phyloP scores from a whole-genome alignment of 2,888 invertebrate species.

The Villa cingulata region DNA sequence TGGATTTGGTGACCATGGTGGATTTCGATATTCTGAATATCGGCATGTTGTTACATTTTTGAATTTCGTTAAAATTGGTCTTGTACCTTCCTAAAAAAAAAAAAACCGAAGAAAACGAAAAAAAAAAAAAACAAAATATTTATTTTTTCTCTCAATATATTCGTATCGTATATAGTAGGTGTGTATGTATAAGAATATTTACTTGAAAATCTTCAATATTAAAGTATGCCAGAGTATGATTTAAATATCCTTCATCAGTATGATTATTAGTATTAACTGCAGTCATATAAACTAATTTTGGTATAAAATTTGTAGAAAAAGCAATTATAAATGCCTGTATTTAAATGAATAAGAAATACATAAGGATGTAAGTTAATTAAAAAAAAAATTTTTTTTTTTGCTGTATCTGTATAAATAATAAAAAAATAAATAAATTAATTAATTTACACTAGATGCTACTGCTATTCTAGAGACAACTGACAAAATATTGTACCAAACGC shows the following conservation, averaged over 20 bases:
- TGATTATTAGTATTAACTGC: conserved; percentile 38
- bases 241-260: conserved; percentile 49
- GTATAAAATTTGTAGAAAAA: conserved; percentile 72
- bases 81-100: conserved; percentile 22
- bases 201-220: conserved; percentile 46
- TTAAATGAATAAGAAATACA: not conserved
- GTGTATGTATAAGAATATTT: too few relatives aligned
- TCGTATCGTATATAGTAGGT: too few relatives aligned
- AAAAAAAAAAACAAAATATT: not conserved
- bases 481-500: conserved; percentile 65
- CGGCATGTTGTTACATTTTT: conserved; percentile 39
- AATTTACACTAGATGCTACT: conserved; percentile 62
- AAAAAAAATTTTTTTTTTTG: not conserved
- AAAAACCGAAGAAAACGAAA: conserved; percentile 1
- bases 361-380: not conserved
- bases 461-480: conserved; percentile 60
- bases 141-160: not conserved
- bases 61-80: conserved; percentile 26
- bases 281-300: conserved; percentile 52
- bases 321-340: conserved; percentile 65
- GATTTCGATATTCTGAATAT: conserved; percentile 56
- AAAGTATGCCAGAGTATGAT: conserved; percentile 53
- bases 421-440: conserved; percentile 8
- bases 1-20: conserved; percentile 37
- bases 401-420: too few relatives aligned